phyloP scores from a whole-genome alignment of 2,888 invertebrate species.

The Mesochorus sp. region DNA sequence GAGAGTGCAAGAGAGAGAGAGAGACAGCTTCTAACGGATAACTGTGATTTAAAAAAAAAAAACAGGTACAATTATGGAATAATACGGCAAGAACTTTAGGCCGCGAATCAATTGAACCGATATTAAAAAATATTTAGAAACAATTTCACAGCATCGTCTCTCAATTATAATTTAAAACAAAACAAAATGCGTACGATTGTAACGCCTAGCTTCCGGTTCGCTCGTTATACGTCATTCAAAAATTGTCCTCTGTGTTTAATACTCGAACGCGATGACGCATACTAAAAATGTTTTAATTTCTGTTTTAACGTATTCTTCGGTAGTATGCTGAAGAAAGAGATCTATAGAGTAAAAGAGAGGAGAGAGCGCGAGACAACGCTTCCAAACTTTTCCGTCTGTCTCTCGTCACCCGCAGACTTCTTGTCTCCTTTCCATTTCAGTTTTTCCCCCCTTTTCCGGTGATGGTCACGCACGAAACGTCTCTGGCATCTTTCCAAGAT shows the following conservation, averaged over 20 bases:
- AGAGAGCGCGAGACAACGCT: neutral
- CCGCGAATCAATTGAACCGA: too few species aligned
- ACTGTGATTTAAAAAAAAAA: too few species aligned
- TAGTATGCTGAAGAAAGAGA: slow-evolving; percentile 4
- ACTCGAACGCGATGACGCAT: slow-evolving; percentile 24
- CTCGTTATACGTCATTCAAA: slow-evolving; percentile 27
- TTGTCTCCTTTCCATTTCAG: neutral
- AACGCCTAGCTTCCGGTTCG: slow-evolving; percentile 13
- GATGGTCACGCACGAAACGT: slow-evolving; percentile 44
- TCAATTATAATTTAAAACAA: too few species aligned
- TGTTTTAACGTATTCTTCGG: neutral
- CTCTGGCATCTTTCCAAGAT: slow-evolving; percentile 78
- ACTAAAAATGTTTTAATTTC: slow-evolving; percentile 19
- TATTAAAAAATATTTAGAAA: too few species aligned
- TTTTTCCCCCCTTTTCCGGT: slow-evolving; percentile 3
- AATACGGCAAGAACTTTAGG: too few species aligned
- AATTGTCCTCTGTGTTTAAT: slow-evolving; percentile 9
- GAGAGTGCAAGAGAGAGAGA: too few species aligned
- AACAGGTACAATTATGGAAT: too few species aligned
- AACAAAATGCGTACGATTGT: neutral
- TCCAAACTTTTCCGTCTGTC: slow-evolving; percentile 1
- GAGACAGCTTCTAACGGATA: too few species aligned
- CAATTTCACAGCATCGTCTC: too few species aligned
- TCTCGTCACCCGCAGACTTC: neutral
- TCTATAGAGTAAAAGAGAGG: slow-evolving; percentile 5